These are phyloP conservation scores for Scytalopus superciliaris DNA, from an alignment of 2,113 vertebrate species.

Conservation along the genomic window DNA sequence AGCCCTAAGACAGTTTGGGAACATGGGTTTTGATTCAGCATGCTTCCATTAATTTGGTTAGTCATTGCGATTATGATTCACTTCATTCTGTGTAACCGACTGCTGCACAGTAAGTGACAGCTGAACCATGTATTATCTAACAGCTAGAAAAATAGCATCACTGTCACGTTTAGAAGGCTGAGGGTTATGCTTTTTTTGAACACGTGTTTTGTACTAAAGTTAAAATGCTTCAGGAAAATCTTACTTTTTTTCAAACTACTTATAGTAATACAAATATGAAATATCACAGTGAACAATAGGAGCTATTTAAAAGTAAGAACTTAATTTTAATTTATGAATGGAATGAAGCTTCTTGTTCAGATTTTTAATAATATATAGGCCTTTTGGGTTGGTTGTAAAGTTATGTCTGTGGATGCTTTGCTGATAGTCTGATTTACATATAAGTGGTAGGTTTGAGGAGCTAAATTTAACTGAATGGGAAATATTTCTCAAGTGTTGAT, in stretches of 20 bases:
- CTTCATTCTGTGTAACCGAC: slow-evolving; percentile 6
- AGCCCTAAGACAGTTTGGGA: slow-evolving; percentile 1
- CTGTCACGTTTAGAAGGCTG: background rate
- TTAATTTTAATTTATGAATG: background rate
- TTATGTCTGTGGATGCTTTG: background rate
- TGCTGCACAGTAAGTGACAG: slow-evolving; percentile 35
- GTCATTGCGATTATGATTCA: slow-evolving; percentile 29
- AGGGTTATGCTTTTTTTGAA: background rate
- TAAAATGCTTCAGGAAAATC: background rate
- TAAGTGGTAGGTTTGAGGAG: background rate
- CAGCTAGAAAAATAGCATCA: slow-evolving; percentile 23
- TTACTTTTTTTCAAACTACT: background rate
- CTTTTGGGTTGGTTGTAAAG: background rate
- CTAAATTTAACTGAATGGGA: background rate
- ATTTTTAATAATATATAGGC: background rate
- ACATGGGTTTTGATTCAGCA: slow-evolving; percentile 14
- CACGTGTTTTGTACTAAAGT: background rate
- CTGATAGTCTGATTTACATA: background rate
- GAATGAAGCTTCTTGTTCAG: background rate
- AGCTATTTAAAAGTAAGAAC: background rate
- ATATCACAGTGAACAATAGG: background rate
- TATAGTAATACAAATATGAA: background rate
- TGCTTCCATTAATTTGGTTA: slow-evolving; percentile 46
- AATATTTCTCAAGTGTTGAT: background rate
- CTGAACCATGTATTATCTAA: slow-evolving; percentile 40